These are phyloP conservation scores for Leptatherina wallacei DNA, from an alignment of 2,797 vertebrate species.

Conservation along the genomic window DNA sequence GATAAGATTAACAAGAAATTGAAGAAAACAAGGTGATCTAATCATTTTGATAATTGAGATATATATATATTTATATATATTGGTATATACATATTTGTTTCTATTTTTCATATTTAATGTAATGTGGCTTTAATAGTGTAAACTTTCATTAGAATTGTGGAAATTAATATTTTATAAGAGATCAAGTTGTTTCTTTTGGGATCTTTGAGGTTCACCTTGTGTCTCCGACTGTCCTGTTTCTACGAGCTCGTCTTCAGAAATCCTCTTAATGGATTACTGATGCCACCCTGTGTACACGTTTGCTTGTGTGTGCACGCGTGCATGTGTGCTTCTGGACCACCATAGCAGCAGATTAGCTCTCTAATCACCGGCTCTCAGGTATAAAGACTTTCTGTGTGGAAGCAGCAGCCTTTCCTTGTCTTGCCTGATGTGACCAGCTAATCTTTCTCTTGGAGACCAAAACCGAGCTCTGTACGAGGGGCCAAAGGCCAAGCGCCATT, in stretches of 20 bases:
- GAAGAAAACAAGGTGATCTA: too few relatives aligned
- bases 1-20: too few relatives aligned
- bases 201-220: not conserved
- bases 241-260: slow-evolving; percentile 10
- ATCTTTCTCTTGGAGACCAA: slow-evolving; percentile 69
- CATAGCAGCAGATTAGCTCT: slow-evolving; percentile 67
- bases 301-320: slow-evolving; percentile 16
- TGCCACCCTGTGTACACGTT: slow-evolving; percentile 8
- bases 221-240: slow-evolving; percentile 13
- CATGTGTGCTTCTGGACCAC: slow-evolving; percentile 63
- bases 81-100: too few relatives aligned
- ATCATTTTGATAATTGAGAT: too few relatives aligned
- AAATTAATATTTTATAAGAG: too few relatives aligned
- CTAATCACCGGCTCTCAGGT: slow-evolving; percentile 67
- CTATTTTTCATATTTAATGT: too few relatives aligned
- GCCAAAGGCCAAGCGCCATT: slow-evolving; percentile 72
- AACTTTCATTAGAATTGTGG: too few relatives aligned
- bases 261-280: slow-evolving; percentile 27
- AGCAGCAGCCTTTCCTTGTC: slow-evolving; percentile 60
- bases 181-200: not conserved
- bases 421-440: slow-evolving; percentile 61
- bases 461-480: slow-evolving; percentile 46
- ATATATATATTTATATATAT: too few relatives aligned
- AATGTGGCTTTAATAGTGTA: too few relatives aligned
- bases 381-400: slow-evolving; percentile 74